phyloP scores from a whole-genome alignment of 1,140 invertebrate species.

The Amyelois transitella region DNA sequence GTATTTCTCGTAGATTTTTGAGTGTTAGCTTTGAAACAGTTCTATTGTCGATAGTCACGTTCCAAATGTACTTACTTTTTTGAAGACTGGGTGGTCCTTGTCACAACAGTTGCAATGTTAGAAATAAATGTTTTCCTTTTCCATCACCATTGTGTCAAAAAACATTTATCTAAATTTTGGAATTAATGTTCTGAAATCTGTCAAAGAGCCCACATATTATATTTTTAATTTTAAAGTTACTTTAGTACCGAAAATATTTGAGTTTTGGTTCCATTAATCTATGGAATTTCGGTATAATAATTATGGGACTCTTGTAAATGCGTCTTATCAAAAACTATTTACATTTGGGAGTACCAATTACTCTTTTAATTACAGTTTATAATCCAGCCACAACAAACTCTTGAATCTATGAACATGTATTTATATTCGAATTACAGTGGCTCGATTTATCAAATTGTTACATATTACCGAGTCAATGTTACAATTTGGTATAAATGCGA shows the following conservation, averaged over 20 bases:
- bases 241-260: no score
- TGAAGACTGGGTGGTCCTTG: neutral
- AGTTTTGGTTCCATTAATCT: no score
- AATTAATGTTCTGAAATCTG: neutral
- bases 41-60: neutral
- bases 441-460: conserved; percentile 12
- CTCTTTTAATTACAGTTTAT: neutral
- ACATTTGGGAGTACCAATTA: no score
- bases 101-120: neutral
- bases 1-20: neutral
- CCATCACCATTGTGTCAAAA: neutral
- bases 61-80: neutral
- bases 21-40: neutral
- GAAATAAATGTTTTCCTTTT: neutral
- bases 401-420: neutral
- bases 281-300: no score
- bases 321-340: no score
- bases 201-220: no score
- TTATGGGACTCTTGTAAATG: no score
- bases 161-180: neutral
- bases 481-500: conserved; percentile 43
- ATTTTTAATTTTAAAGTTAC: no score
- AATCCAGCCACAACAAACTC: neutral
- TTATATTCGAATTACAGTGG: neutral
- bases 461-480: conserved; percentile 16